Conservation (phyloP, 2,888 invertebrate genomes). For the Oithona nana region DNA sequence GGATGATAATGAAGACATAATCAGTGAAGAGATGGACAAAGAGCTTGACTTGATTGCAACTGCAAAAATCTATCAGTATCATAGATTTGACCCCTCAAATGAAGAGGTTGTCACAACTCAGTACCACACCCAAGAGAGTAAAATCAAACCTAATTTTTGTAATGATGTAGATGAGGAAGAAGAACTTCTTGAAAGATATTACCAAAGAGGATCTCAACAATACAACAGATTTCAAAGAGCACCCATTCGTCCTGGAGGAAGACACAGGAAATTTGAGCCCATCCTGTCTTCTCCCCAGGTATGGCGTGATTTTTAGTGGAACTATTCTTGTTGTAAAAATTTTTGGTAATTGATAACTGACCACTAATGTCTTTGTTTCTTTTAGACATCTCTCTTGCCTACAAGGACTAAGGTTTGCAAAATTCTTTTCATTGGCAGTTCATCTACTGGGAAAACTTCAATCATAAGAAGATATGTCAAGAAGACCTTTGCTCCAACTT, state of each 20-base stretch:
- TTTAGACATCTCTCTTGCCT: neutral
- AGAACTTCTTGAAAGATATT: neutral
- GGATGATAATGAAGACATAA: neutral
- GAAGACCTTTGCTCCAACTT: constrained; percentile 11
- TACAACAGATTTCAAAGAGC: too few relatives aligned
- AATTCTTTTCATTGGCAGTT: constrained; percentile 14
- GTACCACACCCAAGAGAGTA: too few relatives aligned
- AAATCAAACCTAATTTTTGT: neutral
- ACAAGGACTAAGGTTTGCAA: constrained; percentile 9
- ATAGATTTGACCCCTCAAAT: too few relatives aligned
- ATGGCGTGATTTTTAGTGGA: neutral
- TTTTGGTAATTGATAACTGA: neutral
- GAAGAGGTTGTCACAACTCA: too few relatives aligned
- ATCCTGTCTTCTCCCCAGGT: neutral
- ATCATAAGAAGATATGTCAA: constrained; percentile 12
- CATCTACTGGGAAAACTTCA: constrained; percentile 15
- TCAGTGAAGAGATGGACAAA: neutral
- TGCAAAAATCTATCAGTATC: neutral
- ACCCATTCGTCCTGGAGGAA: neutral
- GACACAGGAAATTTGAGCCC: neutral
- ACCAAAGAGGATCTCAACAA: neutral
- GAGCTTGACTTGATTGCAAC: neutral
- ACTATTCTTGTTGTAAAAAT: neutral
- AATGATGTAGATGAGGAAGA: neutral
- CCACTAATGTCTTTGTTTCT: neutral